A percentile compares a stretch with the other conserved stretches of the same genome.
phyloP scores from a whole-genome alignment of 2,888 invertebrate genomes.

The Acanthopleura granulata region DNA sequence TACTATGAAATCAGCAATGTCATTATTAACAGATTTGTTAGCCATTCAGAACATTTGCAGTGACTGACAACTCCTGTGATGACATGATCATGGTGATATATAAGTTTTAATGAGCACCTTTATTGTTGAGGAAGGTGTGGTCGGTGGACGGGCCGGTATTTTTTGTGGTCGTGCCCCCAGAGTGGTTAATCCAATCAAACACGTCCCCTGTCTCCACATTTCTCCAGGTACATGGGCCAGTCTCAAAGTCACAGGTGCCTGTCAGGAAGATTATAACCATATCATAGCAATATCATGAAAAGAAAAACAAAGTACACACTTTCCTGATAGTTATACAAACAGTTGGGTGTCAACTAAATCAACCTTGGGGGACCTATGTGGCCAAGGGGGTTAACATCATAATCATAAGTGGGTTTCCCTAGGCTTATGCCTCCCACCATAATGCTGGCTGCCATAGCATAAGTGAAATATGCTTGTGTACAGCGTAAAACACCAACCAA shows the following conservation, averaged over 20 bases:
- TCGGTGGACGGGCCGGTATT: conserved; percentile 53
- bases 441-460: too few relatives aligned
- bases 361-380: background rate
- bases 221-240: conserved; percentile 54
- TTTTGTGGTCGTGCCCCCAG: conserved; percentile 38
- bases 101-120: background rate
- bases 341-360: background rate
- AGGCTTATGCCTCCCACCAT: too few relatives aligned
- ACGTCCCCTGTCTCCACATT: conserved; percentile 46
- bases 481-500: too few relatives aligned
- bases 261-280: conserved; percentile 15
- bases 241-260: conserved; percentile 60
- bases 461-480: too few relatives aligned
- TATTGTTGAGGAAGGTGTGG: conserved; percentile 40
- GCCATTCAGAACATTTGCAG: too few relatives aligned
- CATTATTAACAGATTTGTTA: too few relatives aligned
- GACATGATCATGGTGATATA: too few relatives aligned
- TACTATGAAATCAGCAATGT: too few relatives aligned
- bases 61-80: too few relatives aligned
- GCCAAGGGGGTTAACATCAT: too few relatives aligned
- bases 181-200: conserved; percentile 54
- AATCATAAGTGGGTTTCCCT: too few relatives aligned
- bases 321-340: background rate
- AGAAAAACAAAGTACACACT: background rate
- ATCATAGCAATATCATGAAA: background rate